phyloP scores from a whole-genome alignment of 2,113 vertebrate species.

The Sturnira hondurensis region DNA sequence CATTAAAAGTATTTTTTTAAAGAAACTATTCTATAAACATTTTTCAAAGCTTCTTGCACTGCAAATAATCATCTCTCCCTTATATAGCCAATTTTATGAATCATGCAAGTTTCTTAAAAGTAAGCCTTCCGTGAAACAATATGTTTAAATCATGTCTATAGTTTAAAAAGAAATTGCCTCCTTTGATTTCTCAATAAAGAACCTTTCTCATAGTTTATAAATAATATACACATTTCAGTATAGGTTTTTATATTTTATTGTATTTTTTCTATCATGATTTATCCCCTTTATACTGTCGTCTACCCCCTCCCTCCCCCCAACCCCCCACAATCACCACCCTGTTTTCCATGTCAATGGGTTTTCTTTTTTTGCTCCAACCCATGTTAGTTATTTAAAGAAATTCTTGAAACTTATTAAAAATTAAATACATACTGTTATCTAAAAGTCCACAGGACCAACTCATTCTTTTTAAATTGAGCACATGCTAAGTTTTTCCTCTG shows the following conservation, averaged over 20 bases:
- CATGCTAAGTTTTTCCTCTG: not conserved
- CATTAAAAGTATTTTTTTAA: conserved; percentile 29
- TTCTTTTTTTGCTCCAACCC: no score
- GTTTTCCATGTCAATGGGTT: no score
- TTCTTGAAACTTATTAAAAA: not conserved
- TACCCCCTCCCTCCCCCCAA: no score
- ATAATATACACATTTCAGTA: not conserved
- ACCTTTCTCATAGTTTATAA: not conserved
- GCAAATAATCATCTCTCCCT: not conserved
- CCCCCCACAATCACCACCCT: no score
- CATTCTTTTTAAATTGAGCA: not conserved
- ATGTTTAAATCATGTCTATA: not conserved
- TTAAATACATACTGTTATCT: not conserved
- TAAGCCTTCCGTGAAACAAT: conserved; percentile 8
- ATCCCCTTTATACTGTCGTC: no score
- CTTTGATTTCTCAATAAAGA: not conserved
- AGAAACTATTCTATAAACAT: not conserved
- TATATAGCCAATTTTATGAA: conserved; percentile 2
- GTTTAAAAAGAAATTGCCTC: not conserved
- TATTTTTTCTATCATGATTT: no score
- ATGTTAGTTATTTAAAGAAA: not conserved
- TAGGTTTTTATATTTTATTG: not conserved
- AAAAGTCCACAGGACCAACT: not conserved
- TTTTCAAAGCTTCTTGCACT: not conserved
- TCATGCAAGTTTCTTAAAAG: not conserved